Percentiles rank a stretch among this genome's conserved stretches.
Evolutionary conservation across 1,140 invertebrate genomes (phyloP).

Genomic region (Drosophila ficusphila): DNA sequence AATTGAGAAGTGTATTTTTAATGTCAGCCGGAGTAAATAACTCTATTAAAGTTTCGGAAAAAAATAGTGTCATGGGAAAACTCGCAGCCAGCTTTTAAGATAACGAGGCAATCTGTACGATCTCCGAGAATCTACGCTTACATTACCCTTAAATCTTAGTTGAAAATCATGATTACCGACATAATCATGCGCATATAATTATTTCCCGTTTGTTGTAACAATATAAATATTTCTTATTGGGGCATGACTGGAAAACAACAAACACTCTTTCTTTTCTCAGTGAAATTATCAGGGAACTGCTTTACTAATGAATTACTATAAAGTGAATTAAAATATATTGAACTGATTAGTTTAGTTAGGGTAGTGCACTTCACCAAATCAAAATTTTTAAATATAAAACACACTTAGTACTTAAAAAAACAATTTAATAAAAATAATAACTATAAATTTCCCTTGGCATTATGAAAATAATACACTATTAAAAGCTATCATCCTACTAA

Average conservation of each 20-base stretch:
- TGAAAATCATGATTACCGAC: conserved; percentile 11
- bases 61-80: conserved; percentile 22
- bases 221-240: conserved; percentile 18
- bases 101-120: conserved; percentile 19
- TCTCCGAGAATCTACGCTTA: conserved; percentile 30
- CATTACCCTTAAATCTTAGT: background rate
- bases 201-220: conserved; percentile 25
- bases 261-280: background rate
- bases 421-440: too few relatives aligned
- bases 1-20: background rate
- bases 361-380: too few relatives aligned
- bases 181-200: conserved; percentile 21
- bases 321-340: background rate
- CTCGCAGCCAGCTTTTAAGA: background rate
- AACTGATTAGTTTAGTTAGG: background rate
- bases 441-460: too few relatives aligned
- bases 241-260: background rate
- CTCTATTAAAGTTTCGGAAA: background rate
- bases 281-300: background rate
- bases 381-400: too few relatives aligned
- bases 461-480: too few relatives aligned
- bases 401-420: too few relatives aligned
- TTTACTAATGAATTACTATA: background rate
- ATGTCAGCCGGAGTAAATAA: background rate
- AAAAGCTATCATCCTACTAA: background rate